Percentiles rank a stretch among this genome's conserved stretches.
These are phyloP conservation scores for Chironex yamaguchii DNA, from an alignment of 30 jellyfish, hydroid and myxozoan species.

Conservation along the genomic window DNA sequence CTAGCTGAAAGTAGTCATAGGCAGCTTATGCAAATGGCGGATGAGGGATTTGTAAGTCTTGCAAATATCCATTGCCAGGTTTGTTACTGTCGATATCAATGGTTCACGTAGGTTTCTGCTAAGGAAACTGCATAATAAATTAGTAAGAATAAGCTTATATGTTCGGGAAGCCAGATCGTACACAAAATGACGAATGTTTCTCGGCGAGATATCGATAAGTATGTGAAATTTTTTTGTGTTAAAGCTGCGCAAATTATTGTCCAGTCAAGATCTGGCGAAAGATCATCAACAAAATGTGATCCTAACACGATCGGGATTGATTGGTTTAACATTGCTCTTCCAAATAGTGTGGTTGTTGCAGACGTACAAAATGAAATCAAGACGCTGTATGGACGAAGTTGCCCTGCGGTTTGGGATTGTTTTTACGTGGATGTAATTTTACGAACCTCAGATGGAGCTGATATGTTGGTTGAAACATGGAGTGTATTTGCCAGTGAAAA, in stretches of 20 bases:
- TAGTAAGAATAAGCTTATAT: no score
- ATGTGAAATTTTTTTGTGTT: conserved; percentile 81
- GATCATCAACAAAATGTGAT: conserved; percentile 65
- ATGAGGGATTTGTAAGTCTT: no score
- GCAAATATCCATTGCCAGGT: no score
- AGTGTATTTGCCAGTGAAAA: conserved; percentile 47
- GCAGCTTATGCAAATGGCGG: no score
- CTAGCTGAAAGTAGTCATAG: no score
- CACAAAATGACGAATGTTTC: neutral
- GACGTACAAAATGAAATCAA: conserved; percentile 74
- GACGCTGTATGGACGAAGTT: conserved; percentile 61
- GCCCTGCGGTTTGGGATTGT: conserved; percentile 72
- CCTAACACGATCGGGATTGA: conserved; percentile 93
- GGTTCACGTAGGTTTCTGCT: no score
- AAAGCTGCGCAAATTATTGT: conserved; percentile 82
- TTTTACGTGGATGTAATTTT: conserved; percentile 71
- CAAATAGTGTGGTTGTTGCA: conserved; percentile 52
- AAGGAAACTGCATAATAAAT: no score
- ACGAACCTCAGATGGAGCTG: conserved; percentile 87
- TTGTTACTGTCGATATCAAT: no score
- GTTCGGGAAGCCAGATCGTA: no score
- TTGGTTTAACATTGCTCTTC: conserved; percentile 93
- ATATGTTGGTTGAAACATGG: conserved; percentile 88
- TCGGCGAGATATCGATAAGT: conserved; percentile 79
- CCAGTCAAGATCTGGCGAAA: conserved; percentile 88